These are phyloP conservation scores for Motacilla alba DNA, from an alignment of 2,113 vertebrate species.

Conservation along the genomic window DNA sequence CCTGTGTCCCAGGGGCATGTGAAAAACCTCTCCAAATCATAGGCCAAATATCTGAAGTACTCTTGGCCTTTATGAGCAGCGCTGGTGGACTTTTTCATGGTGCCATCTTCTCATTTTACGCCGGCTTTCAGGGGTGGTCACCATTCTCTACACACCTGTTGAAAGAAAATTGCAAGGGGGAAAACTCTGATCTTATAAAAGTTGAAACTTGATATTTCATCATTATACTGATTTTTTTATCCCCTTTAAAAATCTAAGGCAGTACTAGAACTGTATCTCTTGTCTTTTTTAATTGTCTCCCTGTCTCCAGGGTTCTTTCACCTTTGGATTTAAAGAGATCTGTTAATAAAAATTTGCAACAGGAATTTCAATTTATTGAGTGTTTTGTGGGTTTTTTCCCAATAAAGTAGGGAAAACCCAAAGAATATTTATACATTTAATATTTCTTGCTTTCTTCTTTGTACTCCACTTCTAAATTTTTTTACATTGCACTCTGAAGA, in stretches of 20 bases:
- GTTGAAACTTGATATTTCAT: not conserved
- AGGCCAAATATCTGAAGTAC: not conserved
- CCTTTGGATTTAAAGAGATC: not conserved
- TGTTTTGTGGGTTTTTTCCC: not conserved
- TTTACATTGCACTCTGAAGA: not conserved
- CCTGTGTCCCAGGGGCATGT: rapidly evolving
- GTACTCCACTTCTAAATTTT: not conserved
- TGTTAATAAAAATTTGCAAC: not conserved
- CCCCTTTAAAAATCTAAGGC: not conserved
- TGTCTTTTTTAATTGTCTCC: not conserved
- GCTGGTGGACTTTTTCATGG: not conserved
- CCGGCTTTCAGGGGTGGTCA: not conserved
- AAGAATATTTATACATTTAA: not conserved
- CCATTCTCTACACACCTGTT: not conserved
- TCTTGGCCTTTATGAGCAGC: not conserved
- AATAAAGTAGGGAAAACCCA: not conserved
- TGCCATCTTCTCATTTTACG: not conserved
- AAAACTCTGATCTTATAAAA: not conserved
- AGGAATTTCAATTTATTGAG: not conserved
- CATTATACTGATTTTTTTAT: not conserved
- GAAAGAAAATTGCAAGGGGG: not conserved
- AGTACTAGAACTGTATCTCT: not conserved
- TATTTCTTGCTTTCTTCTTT: not conserved
- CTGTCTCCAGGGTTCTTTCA: not conserved
- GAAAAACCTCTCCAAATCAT: not conserved